Base-by-base conservation (phyloP, 2,113 vertebrate species). In the Colossoma macropomum region DNA sequence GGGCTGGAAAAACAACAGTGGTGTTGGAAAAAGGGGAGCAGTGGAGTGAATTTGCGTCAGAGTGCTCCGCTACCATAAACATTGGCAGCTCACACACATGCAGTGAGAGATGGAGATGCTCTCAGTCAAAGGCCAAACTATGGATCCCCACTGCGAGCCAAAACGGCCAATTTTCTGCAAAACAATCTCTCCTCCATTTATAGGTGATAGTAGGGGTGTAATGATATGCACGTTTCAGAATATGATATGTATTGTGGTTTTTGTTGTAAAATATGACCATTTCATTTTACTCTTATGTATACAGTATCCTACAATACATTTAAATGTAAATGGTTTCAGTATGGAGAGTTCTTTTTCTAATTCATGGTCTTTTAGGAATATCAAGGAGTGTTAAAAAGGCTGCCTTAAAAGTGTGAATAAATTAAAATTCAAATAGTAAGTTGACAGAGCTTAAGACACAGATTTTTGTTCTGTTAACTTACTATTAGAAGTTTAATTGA, bases 21-120 rank as follows among this genome's bases (percentile, higher is more conserved):
- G 54, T 78, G 41, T 75, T 76, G 77, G 84, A 81, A 81, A 83
- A 77, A 77, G 52, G 77, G 63, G 81, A 85, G 65, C 65, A 56
- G 27, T 23, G 56, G 77, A 23, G 71, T 73, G 74, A 27, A 74
- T 85, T 82, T 85, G 84, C 84, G 73, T 84, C 86, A 84, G n/a
- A 81, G 77, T 28, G 4, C 16, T 50, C 48, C 13, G 34, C 16
- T 19, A 60, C 73, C 52, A 79, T 83, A 87, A 87, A 87, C 79
- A 74, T 11, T 59, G 48, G 23, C 27, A 72, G 34, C 60, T 30
- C 75, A 79, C 52, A 66, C 60, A 30, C 17, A 41, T 56, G 32
- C 32, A 50, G 6, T 4, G 21, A 72, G 41, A 28, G 60, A 48
- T 80, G 65, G 32, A 34, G 59, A 72, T 4, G 34, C 38, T 74